phyloP scores from a whole-genome alignment of 1,140 invertebrate species.

The Drosophila novamexicana region DNA sequence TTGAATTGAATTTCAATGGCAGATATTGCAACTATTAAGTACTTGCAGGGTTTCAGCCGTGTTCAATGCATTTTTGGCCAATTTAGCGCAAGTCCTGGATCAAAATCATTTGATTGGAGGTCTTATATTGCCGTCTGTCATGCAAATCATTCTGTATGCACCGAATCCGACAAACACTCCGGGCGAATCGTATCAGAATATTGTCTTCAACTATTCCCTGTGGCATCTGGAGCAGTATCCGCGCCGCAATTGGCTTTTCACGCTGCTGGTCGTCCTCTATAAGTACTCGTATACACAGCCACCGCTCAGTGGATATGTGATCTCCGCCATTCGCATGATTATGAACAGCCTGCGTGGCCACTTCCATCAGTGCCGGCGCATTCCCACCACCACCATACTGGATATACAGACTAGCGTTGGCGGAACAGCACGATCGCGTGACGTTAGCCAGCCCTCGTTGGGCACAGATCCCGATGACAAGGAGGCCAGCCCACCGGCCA shows the following conservation, averaged over 20 bases:
- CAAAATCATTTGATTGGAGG: constrained; percentile 97
- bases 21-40: background rate
- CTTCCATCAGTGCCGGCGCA: constrained; percentile 93
- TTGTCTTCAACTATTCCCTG: constrained; percentile 89
- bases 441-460: constrained; percentile 90
- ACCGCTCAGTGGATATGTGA: constrained; percentile 91
- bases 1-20: background rate
- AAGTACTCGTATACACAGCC: constrained; percentile 97
- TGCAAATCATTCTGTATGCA: constrained; percentile 94
- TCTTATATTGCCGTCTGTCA: constrained; percentile 92
- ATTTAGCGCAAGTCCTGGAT: constrained; percentile 96
- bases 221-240: constrained; percentile 94
- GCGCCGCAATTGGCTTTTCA: constrained; percentile 95
- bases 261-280: constrained; percentile 97
- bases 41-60: constrained; percentile 90
- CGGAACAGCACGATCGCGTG: constrained; percentile 88
- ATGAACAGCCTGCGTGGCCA: constrained; percentile 96
- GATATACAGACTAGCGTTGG: constrained; percentile 87
- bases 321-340: constrained; percentile 94
- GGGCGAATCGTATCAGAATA: constrained; percentile 77
- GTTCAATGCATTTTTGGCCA: constrained; percentile 97
- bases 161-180: constrained; percentile 88
- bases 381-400: constrained; percentile 89
- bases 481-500: constrained; percentile 80
- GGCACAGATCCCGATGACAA: constrained; percentile 87